These are phyloP conservation scores for Cebidichthys violaceus DNA, from an alignment of 2,113 vertebrate genomes.

Conservation along the genomic window DNA sequence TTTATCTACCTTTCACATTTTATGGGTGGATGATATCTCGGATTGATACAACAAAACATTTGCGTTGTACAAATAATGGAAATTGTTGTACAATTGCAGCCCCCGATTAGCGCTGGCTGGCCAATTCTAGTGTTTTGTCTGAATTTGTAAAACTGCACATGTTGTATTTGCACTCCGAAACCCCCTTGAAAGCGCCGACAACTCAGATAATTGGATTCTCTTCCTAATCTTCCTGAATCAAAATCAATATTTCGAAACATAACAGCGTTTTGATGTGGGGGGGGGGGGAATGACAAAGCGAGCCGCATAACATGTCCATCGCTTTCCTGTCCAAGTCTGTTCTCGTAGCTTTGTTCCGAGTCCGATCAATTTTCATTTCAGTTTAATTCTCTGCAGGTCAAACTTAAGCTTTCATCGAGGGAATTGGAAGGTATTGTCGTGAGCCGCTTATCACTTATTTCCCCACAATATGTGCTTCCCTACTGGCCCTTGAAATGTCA, in stretches of 20 bases:
- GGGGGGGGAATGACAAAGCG: constrained; percentile 3
- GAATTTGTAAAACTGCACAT: neutral
- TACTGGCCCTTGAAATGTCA: constrained; percentile 28
- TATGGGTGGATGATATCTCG: neutral
- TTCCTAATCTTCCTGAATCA: neutral
- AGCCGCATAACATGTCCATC: neutral
- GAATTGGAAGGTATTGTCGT: constrained; percentile 34
- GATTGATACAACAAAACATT: neutral
- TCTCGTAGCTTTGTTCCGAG: neutral
- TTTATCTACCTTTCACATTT: neutral
- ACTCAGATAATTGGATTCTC: constrained; percentile 1
- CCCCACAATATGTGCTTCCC: constrained; percentile 1
- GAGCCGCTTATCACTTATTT: constrained; percentile 51
- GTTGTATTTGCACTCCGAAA: neutral
- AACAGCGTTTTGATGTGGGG: neutral
- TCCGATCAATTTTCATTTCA: constrained; percentile 6
- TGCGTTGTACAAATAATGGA: neutral
- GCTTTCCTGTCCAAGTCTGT: neutral
- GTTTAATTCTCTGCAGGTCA: constrained; percentile 11
- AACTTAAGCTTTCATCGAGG: constrained; percentile 25
- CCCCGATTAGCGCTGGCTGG: neutral
- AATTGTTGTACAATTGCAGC: neutral
- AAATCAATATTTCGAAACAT: neutral
- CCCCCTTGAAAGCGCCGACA: neutral
- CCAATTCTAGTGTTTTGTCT: neutral